phyloP scores from a whole-genome alignment of 2,797 vertebrate genomes.

The Limnodromus scolopaceus region DNA sequence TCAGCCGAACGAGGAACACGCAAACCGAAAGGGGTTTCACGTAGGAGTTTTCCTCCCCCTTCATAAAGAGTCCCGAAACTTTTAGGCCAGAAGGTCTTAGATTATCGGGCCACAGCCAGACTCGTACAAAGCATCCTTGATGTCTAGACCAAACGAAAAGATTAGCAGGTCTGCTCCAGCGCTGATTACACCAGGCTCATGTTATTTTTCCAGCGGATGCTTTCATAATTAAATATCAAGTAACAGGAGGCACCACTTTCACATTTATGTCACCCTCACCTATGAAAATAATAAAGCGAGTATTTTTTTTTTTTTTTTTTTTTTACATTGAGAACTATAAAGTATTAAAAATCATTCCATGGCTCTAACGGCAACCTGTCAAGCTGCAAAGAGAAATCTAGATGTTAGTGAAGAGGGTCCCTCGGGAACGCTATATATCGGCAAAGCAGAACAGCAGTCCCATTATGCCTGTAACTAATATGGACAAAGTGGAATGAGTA shows the following conservation, averaged over 20 bases:
- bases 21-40: not conserved
- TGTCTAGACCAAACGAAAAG: conserved; percentile 53
- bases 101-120: conserved; percentile 17
- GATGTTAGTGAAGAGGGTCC: not conserved
- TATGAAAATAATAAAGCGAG: conserved; percentile 9
- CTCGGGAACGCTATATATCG: not conserved
- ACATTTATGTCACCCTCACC: conserved; percentile 37
- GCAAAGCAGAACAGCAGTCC: conserved; percentile 13
- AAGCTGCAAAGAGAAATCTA: not conserved
- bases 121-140: conserved; percentile 52
- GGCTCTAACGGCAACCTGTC: not conserved
- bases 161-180: conserved; percentile 31
- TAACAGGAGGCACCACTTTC: conserved; percentile 8
- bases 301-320: not conserved
- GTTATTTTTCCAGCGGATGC: conserved; percentile 42
- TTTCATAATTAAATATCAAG: conserved; percentile 58
- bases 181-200: conserved; percentile 17
- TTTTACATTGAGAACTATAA: not conserved
- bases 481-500: conserved; percentile 25
- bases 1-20: not conserved
- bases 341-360: not conserved
- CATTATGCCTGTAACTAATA: conserved; percentile 21
- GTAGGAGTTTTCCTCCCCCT: not conserved
- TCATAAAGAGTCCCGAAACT: not conserved
- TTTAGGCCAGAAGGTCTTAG: conserved; percentile 29